Conservation (phyloP, 2,888 invertebrate genomes). For the Adela reaumurella region DNA sequence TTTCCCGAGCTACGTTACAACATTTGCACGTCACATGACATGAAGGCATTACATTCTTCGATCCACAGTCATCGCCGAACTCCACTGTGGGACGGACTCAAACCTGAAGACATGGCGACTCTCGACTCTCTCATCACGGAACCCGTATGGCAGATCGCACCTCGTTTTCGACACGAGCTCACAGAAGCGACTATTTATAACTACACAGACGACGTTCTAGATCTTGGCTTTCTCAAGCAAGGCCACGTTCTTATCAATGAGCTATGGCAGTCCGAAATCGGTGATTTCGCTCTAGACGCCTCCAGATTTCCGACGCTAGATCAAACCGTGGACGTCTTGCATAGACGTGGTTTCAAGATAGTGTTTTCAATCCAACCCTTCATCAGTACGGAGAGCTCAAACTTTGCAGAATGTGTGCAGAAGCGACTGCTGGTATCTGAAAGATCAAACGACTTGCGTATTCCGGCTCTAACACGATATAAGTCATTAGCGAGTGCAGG, state of each 20-base stretch:
- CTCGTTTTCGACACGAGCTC: constrained; percentile 60
- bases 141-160: constrained; percentile 84
- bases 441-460: constrained; percentile 70
- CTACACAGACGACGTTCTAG: constrained; percentile 81
- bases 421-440: constrained; percentile 76
- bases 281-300: constrained; percentile 81
- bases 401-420: constrained; percentile 76
- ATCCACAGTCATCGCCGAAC: constrained; percentile 65
- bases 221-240: constrained; percentile 70
- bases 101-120: constrained; percentile 69
- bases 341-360: constrained; percentile 80
- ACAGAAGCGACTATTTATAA: constrained; percentile 72
- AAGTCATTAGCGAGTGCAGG: constrained; percentile 78
- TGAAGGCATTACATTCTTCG: constrained; percentile 72
- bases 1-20: constrained; percentile 77
- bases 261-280: constrained; percentile 80
- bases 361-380: constrained; percentile 89
- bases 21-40: constrained; percentile 77
- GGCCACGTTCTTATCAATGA: constrained; percentile 78
- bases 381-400: constrained; percentile 79
- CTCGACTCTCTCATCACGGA: constrained; percentile 75
- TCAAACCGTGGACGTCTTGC: constrained; percentile 74
- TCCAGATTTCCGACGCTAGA: constrained; percentile 73
- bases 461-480: constrained; percentile 80
- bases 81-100: constrained; percentile 79